Evolutionary conservation across 1,140 invertebrate species (phyloP).

Genomic region (Brachionus calyciflorus): DNA sequence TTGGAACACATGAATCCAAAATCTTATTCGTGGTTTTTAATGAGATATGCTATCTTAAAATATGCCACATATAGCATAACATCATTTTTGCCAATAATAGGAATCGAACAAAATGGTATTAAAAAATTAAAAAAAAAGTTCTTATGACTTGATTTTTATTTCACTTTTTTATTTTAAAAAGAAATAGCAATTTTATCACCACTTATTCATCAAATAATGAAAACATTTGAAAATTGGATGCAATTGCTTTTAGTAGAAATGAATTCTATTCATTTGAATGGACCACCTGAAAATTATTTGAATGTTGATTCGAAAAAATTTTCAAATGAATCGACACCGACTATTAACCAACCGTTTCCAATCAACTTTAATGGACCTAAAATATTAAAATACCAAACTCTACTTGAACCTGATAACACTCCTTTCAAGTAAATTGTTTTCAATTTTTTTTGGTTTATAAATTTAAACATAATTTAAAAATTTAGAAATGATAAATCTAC

Average conservation of each 20-base stretch:
- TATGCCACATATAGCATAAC: constrained; percentile 76
- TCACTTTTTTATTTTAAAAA: constrained; percentile 53
- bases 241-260: constrained; percentile 74
- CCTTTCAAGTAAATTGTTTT: constrained; percentile 75
- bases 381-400: constrained; percentile 84
- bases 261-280: constrained; percentile 64
- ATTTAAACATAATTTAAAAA: constrained; percentile 60
- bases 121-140: background rate
- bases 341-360: no score
- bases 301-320: constrained; percentile 66
- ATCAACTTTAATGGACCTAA: constrained; percentile 70
- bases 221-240: constrained; percentile 82
- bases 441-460: background rate
- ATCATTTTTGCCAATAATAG: constrained; percentile 75
- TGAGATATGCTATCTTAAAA: constrained; percentile 80
- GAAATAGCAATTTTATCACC: constrained; percentile 91
- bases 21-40: constrained; percentile 88
- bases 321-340: constrained; percentile 72
- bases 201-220: constrained; percentile 79
- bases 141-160: no score
- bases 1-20: constrained; percentile 81
- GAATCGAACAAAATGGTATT: constrained; percentile 83
- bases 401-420: constrained; percentile 88
- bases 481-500: constrained; percentile 60
- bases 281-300: constrained; percentile 68